phyloP scores from a whole-genome alignment of 2,888 invertebrate genomes.

The Heliothis peltigera region DNA sequence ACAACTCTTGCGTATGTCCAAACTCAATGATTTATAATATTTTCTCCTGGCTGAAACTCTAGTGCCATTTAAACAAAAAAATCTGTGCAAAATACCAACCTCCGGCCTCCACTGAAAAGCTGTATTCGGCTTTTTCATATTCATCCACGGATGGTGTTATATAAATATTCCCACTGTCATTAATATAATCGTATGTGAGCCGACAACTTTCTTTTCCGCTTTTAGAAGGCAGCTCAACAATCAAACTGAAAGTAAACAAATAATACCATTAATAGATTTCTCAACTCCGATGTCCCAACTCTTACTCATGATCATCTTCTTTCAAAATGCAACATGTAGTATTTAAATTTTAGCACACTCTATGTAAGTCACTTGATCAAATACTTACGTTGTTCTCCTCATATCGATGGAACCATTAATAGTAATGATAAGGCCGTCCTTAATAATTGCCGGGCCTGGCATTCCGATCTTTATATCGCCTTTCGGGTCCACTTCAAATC shows the following conservation, averaged over 20 bases:
- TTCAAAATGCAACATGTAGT: neutral
- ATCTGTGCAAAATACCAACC: conserved; percentile 16
- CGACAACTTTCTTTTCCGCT: conserved; percentile 41
- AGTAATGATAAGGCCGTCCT: conserved; percentile 30
- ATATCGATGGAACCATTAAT: conserved; percentile 55
- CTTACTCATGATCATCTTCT: no score
- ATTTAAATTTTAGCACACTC: neutral
- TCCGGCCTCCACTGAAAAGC: neutral
- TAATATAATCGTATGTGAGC: conserved; percentile 44
- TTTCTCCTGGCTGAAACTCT: no score
- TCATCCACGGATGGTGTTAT: conserved; percentile 38
- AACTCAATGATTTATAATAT: no score
- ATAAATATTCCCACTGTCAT: conserved; percentile 10
- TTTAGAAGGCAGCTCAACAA: conserved; percentile 40
- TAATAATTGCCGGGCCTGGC: conserved; percentile 45
- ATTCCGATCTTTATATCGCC: conserved; percentile 29
- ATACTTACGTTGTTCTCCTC: conserved; percentile 53
- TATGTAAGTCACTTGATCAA: neutral
- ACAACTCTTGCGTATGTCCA: no score
- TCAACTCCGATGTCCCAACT: no score
- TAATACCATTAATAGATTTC: neutral
- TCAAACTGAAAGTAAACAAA: conserved; percentile 50
- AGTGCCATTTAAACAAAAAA: neutral
- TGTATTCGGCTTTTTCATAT: conserved; percentile 6
- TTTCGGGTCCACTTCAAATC: neutral